Percentiles rank a stretch among this genome's conserved stretches.
Evolutionary conservation across 2,113 vertebrate species (phyloP).

Genomic region (Phaethon lepturus): DNA sequence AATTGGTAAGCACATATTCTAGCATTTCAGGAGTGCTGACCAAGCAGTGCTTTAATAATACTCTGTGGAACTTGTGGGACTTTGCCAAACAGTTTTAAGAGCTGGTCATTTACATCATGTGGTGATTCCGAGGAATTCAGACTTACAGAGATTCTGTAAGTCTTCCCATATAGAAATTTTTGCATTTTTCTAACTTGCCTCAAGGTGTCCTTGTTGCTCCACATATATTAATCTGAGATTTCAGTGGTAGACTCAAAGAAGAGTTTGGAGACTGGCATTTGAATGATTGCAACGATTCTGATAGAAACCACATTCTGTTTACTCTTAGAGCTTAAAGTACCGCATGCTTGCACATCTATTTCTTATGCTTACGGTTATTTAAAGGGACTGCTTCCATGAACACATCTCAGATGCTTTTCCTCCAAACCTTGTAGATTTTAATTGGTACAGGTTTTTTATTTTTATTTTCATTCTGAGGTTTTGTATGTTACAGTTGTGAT

Average conservation of each 20-base stretch:
- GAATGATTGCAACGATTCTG: not conserved
- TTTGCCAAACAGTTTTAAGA: not conserved
- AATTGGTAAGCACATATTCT: not conserved
- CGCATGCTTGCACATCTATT: not conserved
- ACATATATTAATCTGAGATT: not conserved
- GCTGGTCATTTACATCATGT: not conserved
- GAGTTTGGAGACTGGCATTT: not conserved
- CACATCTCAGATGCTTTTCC: not conserved
- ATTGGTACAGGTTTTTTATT: not conserved
- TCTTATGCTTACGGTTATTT: constrained; percentile 47
- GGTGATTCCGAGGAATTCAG: not conserved
- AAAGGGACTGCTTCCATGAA: not conserved
- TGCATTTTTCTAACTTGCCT: constrained; percentile 54
- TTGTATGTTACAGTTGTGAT: not conserved
- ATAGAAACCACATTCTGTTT: not conserved
- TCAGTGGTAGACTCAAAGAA: not conserved
- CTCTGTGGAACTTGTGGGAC: not conserved
- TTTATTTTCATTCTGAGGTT: not conserved
- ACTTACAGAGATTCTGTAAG: fast-evolving
- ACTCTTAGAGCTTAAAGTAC: not conserved
- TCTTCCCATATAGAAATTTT: not conserved
- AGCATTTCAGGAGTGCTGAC: not conserved
- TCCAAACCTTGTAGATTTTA: not conserved
- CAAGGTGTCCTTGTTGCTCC: constrained; percentile 70
- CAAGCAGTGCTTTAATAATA: not conserved